These are phyloP conservation scores for Delphinapterus leucas DNA, from an alignment of 2,113 vertebrate species.

Conservation along the genomic window DNA sequence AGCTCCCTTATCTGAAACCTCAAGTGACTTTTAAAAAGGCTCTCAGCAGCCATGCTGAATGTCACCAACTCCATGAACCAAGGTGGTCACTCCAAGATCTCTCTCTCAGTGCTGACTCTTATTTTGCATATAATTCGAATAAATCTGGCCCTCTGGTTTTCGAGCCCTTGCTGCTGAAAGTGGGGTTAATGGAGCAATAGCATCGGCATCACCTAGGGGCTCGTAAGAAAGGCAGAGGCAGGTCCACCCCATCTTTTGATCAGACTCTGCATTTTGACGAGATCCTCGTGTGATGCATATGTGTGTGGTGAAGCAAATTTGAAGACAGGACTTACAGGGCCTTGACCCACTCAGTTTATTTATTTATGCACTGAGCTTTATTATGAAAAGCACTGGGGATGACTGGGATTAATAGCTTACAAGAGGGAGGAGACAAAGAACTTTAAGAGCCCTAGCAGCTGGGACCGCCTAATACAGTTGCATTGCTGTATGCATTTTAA, in stretches of 20 bases:
- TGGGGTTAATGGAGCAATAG: not conserved
- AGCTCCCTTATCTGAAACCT: not conserved
- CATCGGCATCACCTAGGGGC: not conserved
- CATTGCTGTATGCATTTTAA: not conserved
- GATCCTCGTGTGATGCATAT: too few species aligned
- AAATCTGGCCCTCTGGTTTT: not conserved
- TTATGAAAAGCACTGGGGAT: not conserved
- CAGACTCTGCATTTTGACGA: not conserved
- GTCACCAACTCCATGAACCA: not conserved
- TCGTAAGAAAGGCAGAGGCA: not conserved
- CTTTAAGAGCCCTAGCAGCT: not conserved
- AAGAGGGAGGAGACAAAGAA: not conserved
- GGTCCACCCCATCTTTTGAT: not conserved
- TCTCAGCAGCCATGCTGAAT: not conserved
- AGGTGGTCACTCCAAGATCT: too few species aligned
- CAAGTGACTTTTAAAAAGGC: not conserved
- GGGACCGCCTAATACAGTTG: not conserved
- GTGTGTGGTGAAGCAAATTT: not conserved
- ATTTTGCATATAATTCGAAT: not conserved
- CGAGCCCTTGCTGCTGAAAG: not conserved
- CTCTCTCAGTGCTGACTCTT: not conserved
- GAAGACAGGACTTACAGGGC: not conserved
- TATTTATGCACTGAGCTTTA: not conserved
- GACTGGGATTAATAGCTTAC: not conserved
- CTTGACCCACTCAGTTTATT: not conserved